A percentile compares a stretch with the other conserved stretches of the same genome.
Conservation (phyloP, 2,888 invertebrate genomes). For the Lissonota sp. region DNA sequence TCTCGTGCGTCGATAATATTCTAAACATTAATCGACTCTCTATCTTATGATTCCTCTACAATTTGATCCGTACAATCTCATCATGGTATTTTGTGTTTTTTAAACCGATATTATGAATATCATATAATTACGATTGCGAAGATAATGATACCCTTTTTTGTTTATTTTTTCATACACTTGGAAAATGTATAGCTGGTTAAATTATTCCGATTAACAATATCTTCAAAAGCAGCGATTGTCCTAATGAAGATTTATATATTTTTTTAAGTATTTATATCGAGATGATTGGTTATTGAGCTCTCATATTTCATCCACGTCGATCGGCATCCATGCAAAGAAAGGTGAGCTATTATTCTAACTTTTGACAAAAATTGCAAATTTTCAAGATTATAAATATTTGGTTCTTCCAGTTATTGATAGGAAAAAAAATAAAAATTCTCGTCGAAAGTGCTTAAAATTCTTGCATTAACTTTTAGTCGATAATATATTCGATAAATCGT, state of each 20-base stretch:
- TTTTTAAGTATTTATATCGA: conserved; percentile 23
- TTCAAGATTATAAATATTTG: too few relatives aligned
- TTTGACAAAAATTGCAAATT: too few relatives aligned
- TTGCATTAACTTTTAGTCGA: too few relatives aligned
- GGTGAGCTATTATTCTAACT: too few relatives aligned
- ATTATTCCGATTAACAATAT: conserved; percentile 29
- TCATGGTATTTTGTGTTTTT: neutral
- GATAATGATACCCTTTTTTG: neutral
- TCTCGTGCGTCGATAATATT: neutral
- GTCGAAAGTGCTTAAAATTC: too few relatives aligned
- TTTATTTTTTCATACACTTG: neutral
- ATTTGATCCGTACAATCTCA: conserved; percentile 11
- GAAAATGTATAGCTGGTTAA: neutral
- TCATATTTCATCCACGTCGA: too few relatives aligned
- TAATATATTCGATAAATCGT: conserved; percentile 19
- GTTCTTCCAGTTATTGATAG: too few relatives aligned
- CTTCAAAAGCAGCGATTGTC: conserved; percentile 49
- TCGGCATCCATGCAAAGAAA: too few relatives aligned
- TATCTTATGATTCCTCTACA: conserved; percentile 8
- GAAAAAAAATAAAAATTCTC: too few relatives aligned
- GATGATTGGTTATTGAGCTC: conserved; percentile 52
- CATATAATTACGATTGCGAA: neutral
- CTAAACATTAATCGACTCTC: conserved; percentile 14
- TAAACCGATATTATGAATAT: neutral
- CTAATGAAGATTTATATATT: conserved; percentile 28